A percentile compares a stretch with the other conserved stretches of the same genome.
Evolutionary conservation across 2,113 vertebrate genomes (phyloP).

Genomic region (Synchiropus splendidus): DNA sequence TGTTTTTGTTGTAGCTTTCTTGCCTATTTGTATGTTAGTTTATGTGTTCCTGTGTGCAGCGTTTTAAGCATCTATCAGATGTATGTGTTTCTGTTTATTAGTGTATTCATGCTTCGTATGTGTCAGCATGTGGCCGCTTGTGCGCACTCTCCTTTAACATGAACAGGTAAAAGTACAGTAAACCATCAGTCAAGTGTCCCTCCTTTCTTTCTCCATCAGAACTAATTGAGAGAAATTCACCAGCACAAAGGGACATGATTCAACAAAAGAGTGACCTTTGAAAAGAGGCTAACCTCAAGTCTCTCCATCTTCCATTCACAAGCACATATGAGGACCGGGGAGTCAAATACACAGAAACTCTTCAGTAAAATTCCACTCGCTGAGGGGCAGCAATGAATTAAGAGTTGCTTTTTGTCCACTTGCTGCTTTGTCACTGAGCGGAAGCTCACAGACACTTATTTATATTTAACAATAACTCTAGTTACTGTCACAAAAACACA

Average conservation of each 20-base stretch:
- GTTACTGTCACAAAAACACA: slow-evolving; percentile 7
- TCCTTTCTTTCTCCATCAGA: slow-evolving; percentile 46
- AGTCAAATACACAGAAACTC: slow-evolving; percentile 50
- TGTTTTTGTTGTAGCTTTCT: too few species aligned
- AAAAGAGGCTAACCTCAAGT: slow-evolving; percentile 56
- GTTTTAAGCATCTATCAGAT: too few species aligned
- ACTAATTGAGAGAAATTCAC: slow-evolving; percentile 64
- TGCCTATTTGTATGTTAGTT: too few species aligned
- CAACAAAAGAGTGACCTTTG: slow-evolving; percentile 53
- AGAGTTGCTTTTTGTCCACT: slow-evolving; percentile 23
- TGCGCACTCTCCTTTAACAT: slow-evolving; percentile 7
- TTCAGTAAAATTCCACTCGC: slow-evolving; percentile 56
- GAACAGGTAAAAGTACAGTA: slow-evolving; percentile 43
- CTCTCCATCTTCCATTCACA: slow-evolving; percentile 50
- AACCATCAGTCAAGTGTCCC: slow-evolving; percentile 47
- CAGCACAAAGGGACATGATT: slow-evolving; percentile 49
- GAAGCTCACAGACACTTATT: slow-evolving; percentile 14
- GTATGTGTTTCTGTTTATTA: background rate
- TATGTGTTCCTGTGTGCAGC: too few species aligned
- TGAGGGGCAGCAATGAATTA: slow-evolving; percentile 28
- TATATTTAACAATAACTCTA: slow-evolving; percentile 12
- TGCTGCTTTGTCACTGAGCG: slow-evolving; percentile 28
- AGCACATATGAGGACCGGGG: slow-evolving; percentile 30
- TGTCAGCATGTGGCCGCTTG: slow-evolving; percentile 1
- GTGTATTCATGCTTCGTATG: background rate